Conservation (phyloP, 2,113 vertebrate genomes). For the Xenopus borealis region DNA sequence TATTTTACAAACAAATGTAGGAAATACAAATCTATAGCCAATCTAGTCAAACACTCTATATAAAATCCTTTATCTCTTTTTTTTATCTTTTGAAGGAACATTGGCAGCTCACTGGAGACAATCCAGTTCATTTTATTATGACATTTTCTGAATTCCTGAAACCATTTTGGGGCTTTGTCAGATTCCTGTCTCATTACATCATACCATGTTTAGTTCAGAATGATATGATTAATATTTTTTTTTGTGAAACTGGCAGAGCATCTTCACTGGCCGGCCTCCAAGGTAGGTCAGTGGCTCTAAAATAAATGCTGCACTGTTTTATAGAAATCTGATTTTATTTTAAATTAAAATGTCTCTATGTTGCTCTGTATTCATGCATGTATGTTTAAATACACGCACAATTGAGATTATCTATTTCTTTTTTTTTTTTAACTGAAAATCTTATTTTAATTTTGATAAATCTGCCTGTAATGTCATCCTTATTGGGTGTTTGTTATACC, state of each 20-base stretch:
- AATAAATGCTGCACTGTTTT: constrained; percentile 23
- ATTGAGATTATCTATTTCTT: too few species aligned
- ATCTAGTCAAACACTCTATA: too few species aligned
- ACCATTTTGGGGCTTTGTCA: constrained; percentile 14
- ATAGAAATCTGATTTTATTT: neutral
- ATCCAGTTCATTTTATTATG: constrained; percentile 18
- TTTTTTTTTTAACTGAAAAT: too few species aligned
- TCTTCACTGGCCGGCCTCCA: constrained; percentile 12
- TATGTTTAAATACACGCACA: too few species aligned
- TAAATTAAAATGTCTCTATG: too few species aligned
- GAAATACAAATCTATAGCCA: too few species aligned
- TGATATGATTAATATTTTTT: neutral
- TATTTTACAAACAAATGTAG: too few species aligned
- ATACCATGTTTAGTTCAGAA: constrained; percentile 25
- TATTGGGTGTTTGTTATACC: too few species aligned
- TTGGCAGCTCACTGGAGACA: constrained; percentile 11
- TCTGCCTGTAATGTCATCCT: too few species aligned
- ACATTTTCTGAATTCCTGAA: constrained; percentile 24
- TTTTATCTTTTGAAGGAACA: neutral
- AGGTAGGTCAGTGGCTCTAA: constrained; percentile 18
- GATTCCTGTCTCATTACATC: constrained; percentile 18
- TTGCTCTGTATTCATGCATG: too few species aligned
- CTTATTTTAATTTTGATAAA: too few species aligned
- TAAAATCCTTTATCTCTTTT: too few species aligned
- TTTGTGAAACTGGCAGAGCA: neutral